phyloP scores from a whole-genome alignment of 2,888 invertebrate genomes.

The Philonicus albiceps region DNA sequence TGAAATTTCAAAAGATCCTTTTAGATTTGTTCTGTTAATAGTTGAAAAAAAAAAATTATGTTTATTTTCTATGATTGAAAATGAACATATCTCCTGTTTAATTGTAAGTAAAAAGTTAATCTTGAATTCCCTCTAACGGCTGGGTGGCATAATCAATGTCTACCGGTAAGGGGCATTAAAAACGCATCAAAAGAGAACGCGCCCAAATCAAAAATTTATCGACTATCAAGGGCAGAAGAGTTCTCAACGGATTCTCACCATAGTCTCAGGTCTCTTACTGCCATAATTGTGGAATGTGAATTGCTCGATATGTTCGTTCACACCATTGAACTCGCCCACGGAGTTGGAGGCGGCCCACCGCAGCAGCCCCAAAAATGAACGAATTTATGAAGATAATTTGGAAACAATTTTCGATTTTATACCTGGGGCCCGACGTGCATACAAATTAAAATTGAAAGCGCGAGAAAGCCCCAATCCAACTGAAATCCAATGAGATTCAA shows the following conservation, averaged over 20 bases:
- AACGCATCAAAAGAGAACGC: conserved; percentile 18
- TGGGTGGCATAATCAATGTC: not conserved
- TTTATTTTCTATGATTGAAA: too few species aligned
- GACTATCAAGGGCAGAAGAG: not conserved
- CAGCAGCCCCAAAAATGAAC: conserved; percentile 10
- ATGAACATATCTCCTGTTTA: not conserved
- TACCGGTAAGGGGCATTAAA: conserved; percentile 16
- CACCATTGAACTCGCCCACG: conserved; percentile 20
- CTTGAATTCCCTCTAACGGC: not conserved
- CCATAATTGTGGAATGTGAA: conserved; percentile 34
- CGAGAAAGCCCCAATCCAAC: not conserved
- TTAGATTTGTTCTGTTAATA: too few species aligned
- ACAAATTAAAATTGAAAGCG: conserved; percentile 11
- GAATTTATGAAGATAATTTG: conserved; percentile 44
- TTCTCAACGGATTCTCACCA: conserved; percentile 18
- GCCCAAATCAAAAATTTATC: not conserved
- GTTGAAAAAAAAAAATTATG: too few species aligned
- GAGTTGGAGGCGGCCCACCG: not conserved
- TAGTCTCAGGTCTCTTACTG: not conserved
- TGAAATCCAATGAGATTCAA: not conserved
- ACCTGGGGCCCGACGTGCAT: conserved; percentile 1
- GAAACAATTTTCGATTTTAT: conserved; percentile 42
- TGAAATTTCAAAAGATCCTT: too few species aligned
- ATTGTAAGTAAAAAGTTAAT: not conserved
- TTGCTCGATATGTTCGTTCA: conserved; percentile 27